Evolutionary conservation across 1,140 invertebrate genomes (phyloP).

Genomic region (Bombyx mori): ASM3026992v2 NC_085116.1:8618501-8619000

Average conservation of each 20-base stretch:
- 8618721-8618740: conserved; percentile 12
- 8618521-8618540: conserved; percentile 82
- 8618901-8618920: conserved; percentile 30
- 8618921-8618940: conserved; percentile 75
- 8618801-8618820: too few relatives aligned
- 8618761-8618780: too few relatives aligned
- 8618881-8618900: conserved; percentile 31
- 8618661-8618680: conserved; percentile 77
- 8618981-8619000: conserved; percentile 77
- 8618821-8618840: too few relatives aligned
- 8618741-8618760: too few relatives aligned
- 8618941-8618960: conserved; percentile 79
- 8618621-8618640: conserved; percentile 75
- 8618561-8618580: conserved; percentile 76
- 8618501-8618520: conserved; percentile 78
- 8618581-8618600: conserved; percentile 75
- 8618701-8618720: conserved; percentile 73
- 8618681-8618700: conserved; percentile 82
- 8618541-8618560: conserved; percentile 78
- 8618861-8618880: conserved; percentile 1
- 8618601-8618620: conserved; percentile 78
- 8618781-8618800: too few relatives aligned
- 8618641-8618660: conserved; percentile 77
- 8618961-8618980: conserved; percentile 68
- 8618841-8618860: background rate